Evolutionary conservation across 2,113 vertebrate genomes (phyloP), one percentile per base, ranked within the genome.

Genomic region (Acanthochromis polyacanthus): DNA sequence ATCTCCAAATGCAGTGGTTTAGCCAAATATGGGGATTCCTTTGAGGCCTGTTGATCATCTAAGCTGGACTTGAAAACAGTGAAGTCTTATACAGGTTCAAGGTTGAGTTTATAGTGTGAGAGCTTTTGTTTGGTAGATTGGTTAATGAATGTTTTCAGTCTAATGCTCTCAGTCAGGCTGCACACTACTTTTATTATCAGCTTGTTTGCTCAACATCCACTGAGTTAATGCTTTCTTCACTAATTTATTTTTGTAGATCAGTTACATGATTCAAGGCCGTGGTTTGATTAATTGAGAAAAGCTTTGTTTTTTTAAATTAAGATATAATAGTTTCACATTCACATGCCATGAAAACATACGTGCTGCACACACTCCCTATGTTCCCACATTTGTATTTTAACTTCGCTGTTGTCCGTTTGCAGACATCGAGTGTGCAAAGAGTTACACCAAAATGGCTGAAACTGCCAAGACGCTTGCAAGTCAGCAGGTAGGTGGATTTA

Each of bases 401-500:
- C 14, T 5, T 14, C 19, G 20, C 10, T 78, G 45, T 74, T 14
- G 0, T 72, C 14, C 52, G 0, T 71, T 82, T 89, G 69, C 91
- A 99, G 98, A 99, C 92, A 90, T 96, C 22, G 98, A 99, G 58
- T 97, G 96, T 86, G 96, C 97, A 73, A 98, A 96, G 93, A 97
- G 93, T 84, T 95, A 97, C 60, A 91, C 96, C 84, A 99, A 99
- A 93, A 96, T 99, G 96, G 97, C 98, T 1, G 98, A 99, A 89
- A 96, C 96, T 22, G 96, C 96, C 66, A 98, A 97, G 94, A 90
- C 94, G 20, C 93, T 95, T 66, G 93, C 97, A 74, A 95, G 94
- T 87, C 93, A 97, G 23, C 97, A 99, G 95, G 98, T 99, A 77
- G 94, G 89, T 67, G 1, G 15, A 62, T 22, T 15, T n/a, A 36